A percentile compares a stretch with the other conserved stretches of the same genome.
Evolutionary conservation across 2,113 vertebrate genomes (phyloP).

Genomic region (Rhizomys pruinosus): DNA sequence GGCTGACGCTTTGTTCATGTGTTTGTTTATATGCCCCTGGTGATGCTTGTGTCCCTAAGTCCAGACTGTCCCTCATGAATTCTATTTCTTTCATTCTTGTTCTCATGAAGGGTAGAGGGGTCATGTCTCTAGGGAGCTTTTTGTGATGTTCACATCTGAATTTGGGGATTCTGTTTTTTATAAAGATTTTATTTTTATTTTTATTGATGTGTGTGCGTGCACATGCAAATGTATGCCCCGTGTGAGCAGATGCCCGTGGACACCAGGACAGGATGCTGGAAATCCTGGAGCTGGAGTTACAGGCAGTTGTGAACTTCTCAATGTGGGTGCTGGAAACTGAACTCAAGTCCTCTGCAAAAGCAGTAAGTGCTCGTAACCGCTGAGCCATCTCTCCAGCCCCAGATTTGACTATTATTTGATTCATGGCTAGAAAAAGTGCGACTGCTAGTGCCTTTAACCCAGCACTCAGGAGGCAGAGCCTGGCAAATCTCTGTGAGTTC

Average conservation of each 20-base stretch:
- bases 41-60: slow-evolving; percentile 44
- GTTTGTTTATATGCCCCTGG: not conserved
- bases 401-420: too few relatives aligned
- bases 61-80: slow-evolving; percentile 34
- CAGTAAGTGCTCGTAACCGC: not conserved
- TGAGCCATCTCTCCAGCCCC: not conserved
- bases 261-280: not conserved
- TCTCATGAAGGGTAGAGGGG: slow-evolving; percentile 37
- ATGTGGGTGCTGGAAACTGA: not conserved
- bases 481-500: too few relatives aligned
- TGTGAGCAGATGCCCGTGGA: not conserved
- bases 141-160: slow-evolving; percentile 30
- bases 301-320: not conserved
- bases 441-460: too few relatives aligned
- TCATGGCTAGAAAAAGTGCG: too few relatives aligned
- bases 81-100: slow-evolving; percentile 47
- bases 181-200: not conserved
- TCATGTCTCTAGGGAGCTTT: slow-evolving; percentile 16
- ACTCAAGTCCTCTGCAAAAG: not conserved
- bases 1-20: not conserved
- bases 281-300: not conserved
- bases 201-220: too few relatives aligned
- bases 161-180: not conserved
- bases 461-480: too few relatives aligned
- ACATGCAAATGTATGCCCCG: not conserved